phyloP scores from a whole-genome alignment of 1,140 invertebrate species.

The Homalodisca vitripennis region DNA sequence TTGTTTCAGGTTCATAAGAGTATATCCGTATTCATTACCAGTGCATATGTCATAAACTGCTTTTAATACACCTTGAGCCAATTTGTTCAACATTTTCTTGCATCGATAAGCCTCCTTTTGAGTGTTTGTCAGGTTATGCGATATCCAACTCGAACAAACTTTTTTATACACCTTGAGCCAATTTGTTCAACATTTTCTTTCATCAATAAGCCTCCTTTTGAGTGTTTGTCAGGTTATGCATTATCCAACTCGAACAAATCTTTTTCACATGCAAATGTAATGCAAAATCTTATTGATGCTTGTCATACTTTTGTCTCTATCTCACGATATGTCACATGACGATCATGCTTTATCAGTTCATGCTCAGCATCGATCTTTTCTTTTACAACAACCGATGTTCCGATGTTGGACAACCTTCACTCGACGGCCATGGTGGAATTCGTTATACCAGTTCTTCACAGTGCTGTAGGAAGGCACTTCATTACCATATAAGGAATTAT shows the following conservation, averaged over 20 bases:
- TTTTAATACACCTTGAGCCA: slow-evolving; percentile 37
- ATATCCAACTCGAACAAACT: slow-evolving; percentile 42
- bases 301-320: slow-evolving; percentile 30
- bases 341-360: slow-evolving; percentile 37
- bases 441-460: slow-evolving; percentile 7
- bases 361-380: slow-evolving; percentile 40
- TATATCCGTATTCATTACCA: slow-evolving; percentile 13
- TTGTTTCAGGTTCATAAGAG: slow-evolving; percentile 28
- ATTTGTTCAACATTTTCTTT: slow-evolving; percentile 40
- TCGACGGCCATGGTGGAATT: slow-evolving; percentile 23
- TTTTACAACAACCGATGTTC: slow-evolving; percentile 40
- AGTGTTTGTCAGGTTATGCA: slow-evolving; percentile 40
- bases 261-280: slow-evolving; percentile 37
- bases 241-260: slow-evolving; percentile 42
- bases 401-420: slow-evolving; percentile 41
- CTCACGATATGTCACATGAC: slow-evolving; percentile 34
- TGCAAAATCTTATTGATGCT: slow-evolving; percentile 34
- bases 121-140: slow-evolving; percentile 40
- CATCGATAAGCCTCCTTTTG: slow-evolving; percentile 43
- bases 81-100: slow-evolving; percentile 40
- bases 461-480: slow-evolving; percentile 3
- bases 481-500: slow-evolving; percentile 8
- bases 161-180: slow-evolving; percentile 37
- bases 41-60: slow-evolving; percentile 15
- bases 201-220: slow-evolving; percentile 43